A percentile compares a stretch with the other conserved stretches of the same genome.
phyloP scores from a whole-genome alignment of 2,888 invertebrate genomes.

The Scaptomyza cyrtandrae region DNA sequence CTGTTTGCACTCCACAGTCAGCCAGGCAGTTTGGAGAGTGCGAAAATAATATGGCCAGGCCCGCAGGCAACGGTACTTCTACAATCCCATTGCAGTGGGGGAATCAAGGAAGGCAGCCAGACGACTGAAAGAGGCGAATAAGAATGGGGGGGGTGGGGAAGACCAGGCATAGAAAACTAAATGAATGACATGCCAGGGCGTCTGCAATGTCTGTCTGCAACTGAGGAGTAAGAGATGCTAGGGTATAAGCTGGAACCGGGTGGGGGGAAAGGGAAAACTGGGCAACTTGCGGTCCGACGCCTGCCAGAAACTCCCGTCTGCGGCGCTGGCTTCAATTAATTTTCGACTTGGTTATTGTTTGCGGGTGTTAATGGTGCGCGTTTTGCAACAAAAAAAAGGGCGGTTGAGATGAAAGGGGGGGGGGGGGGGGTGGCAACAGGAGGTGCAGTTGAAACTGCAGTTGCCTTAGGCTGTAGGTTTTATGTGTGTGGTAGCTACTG shows the following conservation, averaged over 20 bases:
- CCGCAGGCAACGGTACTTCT: constrained; percentile 49
- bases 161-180: constrained; percentile 58
- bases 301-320: constrained; percentile 60
- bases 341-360: constrained; percentile 72
- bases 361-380: constrained; percentile 66
- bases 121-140: constrained; percentile 8
- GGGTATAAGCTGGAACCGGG: not conserved
- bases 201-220: constrained; percentile 57
- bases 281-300: constrained; percentile 55
- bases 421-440: not conserved
- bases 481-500: constrained; percentile 34
- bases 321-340: constrained; percentile 80
- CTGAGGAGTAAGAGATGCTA: not conserved
- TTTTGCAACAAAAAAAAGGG: constrained; percentile 26
- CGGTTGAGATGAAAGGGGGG: too few relatives aligned
- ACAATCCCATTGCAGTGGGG: not conserved
- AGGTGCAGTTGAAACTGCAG: constrained; percentile 21
- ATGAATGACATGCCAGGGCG: constrained; percentile 69
- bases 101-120: not conserved
- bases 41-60: constrained; percentile 64
- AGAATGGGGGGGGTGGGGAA: not conserved
- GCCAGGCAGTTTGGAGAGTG: constrained; percentile 45
- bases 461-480: constrained; percentile 43
- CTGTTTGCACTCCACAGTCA: not conserved
- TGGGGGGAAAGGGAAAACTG: constrained; percentile 7